phyloP scores from a whole-genome alignment of 2,113 vertebrate genomes.

The Axis porcinus region DNA sequence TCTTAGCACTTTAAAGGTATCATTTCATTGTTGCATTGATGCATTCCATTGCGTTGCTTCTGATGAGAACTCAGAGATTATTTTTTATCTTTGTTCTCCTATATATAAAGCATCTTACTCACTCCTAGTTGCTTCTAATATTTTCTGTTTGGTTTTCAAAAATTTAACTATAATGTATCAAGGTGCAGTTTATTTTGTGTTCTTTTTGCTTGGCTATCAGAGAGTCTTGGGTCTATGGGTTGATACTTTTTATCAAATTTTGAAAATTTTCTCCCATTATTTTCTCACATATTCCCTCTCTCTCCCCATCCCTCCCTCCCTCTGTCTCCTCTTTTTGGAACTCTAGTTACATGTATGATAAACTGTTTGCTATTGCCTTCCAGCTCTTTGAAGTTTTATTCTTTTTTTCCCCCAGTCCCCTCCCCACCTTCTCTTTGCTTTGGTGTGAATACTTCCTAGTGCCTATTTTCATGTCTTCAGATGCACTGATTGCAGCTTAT shows the following conservation, averaged over 20 bases:
- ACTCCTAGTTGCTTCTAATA: neutral
- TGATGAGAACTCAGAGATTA: neutral
- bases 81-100: neutral
- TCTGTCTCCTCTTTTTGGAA: neutral
- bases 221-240: neutral
- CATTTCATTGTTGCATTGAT: neutral
- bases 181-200: neutral
- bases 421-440: neutral
- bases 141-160: neutral
- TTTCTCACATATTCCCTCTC: neutral
- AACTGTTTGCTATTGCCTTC: fast-evolving
- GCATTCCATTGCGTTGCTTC: neutral
- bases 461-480: neutral
- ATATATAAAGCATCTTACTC: neutral
- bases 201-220: neutral
- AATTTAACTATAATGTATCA: neutral
- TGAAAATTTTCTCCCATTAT: neutral
- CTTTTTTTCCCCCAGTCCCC: neutral
- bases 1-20: neutral
- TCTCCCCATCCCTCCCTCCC: fast-evolving
- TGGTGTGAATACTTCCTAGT: no score
- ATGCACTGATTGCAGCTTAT: neutral
- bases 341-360: fast-evolving
- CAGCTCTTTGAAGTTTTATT: no score
- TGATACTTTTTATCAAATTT: neutral